Evolutionary conservation across 2,888 invertebrate species (phyloP), one percentile per base, ranked within the genome.

Genomic region (Spatulosminthurus flaviceps): DNA sequence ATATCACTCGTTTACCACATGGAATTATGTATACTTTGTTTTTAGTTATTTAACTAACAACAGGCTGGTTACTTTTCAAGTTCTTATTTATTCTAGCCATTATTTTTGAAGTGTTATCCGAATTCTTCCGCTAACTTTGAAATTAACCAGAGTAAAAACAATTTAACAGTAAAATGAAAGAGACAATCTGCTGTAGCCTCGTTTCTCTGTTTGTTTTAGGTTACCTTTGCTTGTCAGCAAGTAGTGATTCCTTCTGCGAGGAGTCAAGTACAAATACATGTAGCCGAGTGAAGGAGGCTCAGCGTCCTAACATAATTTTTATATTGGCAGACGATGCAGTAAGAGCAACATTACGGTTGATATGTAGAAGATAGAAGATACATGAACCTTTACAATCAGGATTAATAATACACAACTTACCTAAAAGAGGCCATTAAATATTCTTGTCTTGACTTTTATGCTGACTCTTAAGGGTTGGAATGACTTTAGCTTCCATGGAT

Each of bases 401-500:
- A 61, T 61, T 13, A 61, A 22, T 66, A 60, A 7, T 67, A 16
- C 16, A 22, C 82, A 77, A 69, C 28, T 66, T 79, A 61, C 66
- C 70, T n/a, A n/a, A 51, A 51, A 51, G 5, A 19, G 51, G n/a
- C 34, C 9, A 16, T 51, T 11, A 51, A 51, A 51, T 51, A 19
- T 82, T 73, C 69, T 19, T 19, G n/a, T 79, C 77, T 79, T 22
- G 83, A n/a, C n/a, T n/a, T n/a, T n/a, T n/a, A n/a, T n/a, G n/a
- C n/a, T 74, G 83, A 72, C 82, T 85, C 88, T 87, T 83, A 88
- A 96, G 96, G 96, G 97, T 13, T 95, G 95, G 92, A 94, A 96
- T 87, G 96, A 96, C 87, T 93, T 96, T 5, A 92, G 95, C 76
- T 96, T 94, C 87, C 96, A 95, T 86, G 96, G 96, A 0, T 93